Percentiles rank a stretch among this genome's conserved stretches.
Evolutionary conservation across 1,140 invertebrate genomes (phyloP).

Genomic region (Hyles vespertilio): DNA sequence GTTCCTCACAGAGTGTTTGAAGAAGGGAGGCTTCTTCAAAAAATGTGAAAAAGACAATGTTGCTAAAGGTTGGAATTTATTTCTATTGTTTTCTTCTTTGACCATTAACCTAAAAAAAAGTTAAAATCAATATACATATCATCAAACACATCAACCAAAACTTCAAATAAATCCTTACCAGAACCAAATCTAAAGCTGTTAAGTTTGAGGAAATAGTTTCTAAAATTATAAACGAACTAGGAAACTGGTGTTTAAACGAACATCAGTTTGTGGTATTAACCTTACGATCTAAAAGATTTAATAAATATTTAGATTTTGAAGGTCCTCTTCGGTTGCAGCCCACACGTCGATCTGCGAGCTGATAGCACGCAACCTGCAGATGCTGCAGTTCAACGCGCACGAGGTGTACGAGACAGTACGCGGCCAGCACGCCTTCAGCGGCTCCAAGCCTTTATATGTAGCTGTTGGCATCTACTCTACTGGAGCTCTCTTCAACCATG

Average conservation of each 20-base stretch:
- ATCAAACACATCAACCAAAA: too few species aligned
- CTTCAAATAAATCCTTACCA: too few species aligned
- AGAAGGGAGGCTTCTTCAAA: slow-evolving; percentile 79
- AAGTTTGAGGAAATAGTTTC: too few species aligned
- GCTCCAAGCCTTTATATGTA: slow-evolving; percentile 78
- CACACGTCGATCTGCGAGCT: slow-evolving; percentile 79
- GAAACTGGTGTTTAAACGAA: too few species aligned
- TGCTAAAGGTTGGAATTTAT: slow-evolving; percentile 31
- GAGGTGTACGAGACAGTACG: slow-evolving; percentile 87
- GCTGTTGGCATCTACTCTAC: slow-evolving; percentile 89
- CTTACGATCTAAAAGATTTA: too few species aligned
- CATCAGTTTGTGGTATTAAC: too few species aligned
- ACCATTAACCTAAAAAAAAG: neutral
- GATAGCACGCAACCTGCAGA: slow-evolving; percentile 84
- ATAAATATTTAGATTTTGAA: too few species aligned
- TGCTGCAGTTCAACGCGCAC: slow-evolving; percentile 93
- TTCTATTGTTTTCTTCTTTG: neutral
- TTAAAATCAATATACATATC: too few species aligned
- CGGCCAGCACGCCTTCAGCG: slow-evolving; percentile 73
- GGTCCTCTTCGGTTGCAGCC: slow-evolving; percentile 55
- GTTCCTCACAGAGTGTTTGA: slow-evolving; percentile 85
- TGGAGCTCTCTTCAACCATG: slow-evolving; percentile 91
- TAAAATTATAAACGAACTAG: too few species aligned
- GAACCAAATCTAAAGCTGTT: too few species aligned
- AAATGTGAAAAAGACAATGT: slow-evolving; percentile 34